These are phyloP conservation scores for Aythya baeri DNA, from an alignment of 2,113 vertebrate genomes.

Conservation along the genomic window DNA sequence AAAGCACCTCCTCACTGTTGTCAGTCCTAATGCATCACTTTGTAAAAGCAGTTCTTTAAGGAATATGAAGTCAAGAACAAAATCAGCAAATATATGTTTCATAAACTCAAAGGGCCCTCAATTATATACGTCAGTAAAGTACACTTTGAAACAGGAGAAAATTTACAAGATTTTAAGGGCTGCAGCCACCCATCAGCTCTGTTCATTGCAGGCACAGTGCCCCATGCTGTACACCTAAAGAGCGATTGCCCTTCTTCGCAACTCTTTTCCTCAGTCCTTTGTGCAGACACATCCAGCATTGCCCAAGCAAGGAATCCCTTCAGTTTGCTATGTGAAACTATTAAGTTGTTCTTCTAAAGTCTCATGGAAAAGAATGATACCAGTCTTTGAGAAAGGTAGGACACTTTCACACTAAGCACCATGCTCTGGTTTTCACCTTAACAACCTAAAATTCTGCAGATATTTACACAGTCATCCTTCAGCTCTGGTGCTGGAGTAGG, in stretches of 20 bases:
- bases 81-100: not conserved
- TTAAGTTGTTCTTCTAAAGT: not conserved
- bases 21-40: not conserved
- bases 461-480: not conserved
- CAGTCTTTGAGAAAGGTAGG: not conserved
- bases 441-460: not conserved
- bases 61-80: not conserved
- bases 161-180: not conserved
- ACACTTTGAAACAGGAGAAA: not conserved
- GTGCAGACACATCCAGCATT: not conserved
- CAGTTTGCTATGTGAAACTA: not conserved
- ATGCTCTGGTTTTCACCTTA: not conserved
- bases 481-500: not conserved
- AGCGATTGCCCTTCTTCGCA: not conserved
- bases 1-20: not conserved
- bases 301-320: not conserved
- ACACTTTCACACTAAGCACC: not conserved
- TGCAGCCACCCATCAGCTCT: not conserved
- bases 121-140: not conserved
- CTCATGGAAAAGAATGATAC: not conserved
- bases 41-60: not conserved
- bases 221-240: not conserved
- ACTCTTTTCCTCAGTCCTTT: not conserved
- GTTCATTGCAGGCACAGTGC: not conserved
- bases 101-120: not conserved